Evolutionary conservation across 2,113 vertebrate species (phyloP), one percentile per base, ranked within the genome.

Genomic region (Hiodon alosoides): DNA sequence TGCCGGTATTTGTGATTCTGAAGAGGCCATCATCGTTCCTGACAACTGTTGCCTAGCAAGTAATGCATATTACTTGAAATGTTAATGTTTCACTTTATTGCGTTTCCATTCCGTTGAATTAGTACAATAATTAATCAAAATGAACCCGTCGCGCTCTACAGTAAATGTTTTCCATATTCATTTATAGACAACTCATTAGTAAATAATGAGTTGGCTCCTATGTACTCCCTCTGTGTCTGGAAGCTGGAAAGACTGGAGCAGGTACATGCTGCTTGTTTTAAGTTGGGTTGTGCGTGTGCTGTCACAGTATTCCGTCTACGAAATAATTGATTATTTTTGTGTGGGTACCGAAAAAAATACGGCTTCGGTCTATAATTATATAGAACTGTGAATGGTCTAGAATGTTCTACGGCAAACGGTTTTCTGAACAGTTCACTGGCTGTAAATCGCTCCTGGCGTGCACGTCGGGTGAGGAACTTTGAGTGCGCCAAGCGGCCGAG

Each of bases 171-270:
- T 91, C 87, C 88, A 86, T 90, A 90, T 90, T 91, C 88, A 91
- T 90, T 92, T 90, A 90, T 90, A 90, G 90, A 90, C 88, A 90
- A 90, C 85, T 91, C 90, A 92, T 92, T 91, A 89, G 88, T 80
- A 71, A 85, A 81, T 90, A 91, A 90, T 89, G 87, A 89, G 90
- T 81, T 84, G 77, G 82, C 82, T 85, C 78, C 80, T 73, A 81
- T 77, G 66, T 52, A 47, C 82, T 79, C 81, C 84, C 84, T 81
- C 77, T 17, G 46, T 66, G 79, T 76, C 87, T 69, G 72, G 51
- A 53, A 76, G 31, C 31, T 31, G 31, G 31, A 31, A 62, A 79
- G 58, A 73, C 83, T 81, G 77, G 79, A 88, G 83, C 82, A 77
- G 78, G 77, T 75, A 75, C 79, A 75, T 79, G 31, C 77, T 64